These are phyloP conservation scores for Lepidocyrtinus sp. DNA, from an alignment of 2,888 invertebrate genomes.

Conservation along the genomic window DNA sequence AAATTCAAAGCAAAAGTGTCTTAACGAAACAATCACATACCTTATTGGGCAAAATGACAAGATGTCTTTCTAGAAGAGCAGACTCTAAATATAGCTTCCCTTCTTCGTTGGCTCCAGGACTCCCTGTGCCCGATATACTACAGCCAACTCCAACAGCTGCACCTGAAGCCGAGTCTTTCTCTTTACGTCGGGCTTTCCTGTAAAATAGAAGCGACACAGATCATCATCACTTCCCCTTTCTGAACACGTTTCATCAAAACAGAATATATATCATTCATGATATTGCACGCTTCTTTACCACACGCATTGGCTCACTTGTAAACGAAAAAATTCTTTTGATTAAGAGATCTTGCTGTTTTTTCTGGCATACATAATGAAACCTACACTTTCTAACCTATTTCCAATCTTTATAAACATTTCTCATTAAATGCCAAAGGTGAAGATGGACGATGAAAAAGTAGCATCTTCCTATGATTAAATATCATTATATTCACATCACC, in stretches of 20 bases:
- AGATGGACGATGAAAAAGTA: not conserved
- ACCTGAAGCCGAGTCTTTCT: constrained; percentile 76
- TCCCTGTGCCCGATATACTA: constrained; percentile 66
- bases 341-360: not conserved
- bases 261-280: not conserved
- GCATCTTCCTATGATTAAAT: too few relatives aligned
- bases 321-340: not conserved
- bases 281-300: not conserved
- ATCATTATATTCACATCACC: too few relatives aligned
- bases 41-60: too few relatives aligned
- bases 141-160: constrained; percentile 66
- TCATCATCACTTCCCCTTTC: not conserved
- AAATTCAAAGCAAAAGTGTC: too few relatives aligned
- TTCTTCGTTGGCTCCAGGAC: constrained; percentile 73
- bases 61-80: constrained; percentile 92
- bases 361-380: not conserved
- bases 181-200: constrained; percentile 98
- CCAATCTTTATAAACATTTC: too few relatives aligned
- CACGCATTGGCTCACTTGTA: too few relatives aligned
- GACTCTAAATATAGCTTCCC: constrained; percentile 96
- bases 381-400: not conserved
- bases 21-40: too few relatives aligned
- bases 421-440: not conserved
- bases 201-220: constrained; percentile 68
- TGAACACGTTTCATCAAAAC: not conserved